Evolutionary conservation across 2,797 vertebrate genomes (phyloP), one percentile per base, ranked within the genome.

Genomic region (Margarornis squamiger): DNA sequence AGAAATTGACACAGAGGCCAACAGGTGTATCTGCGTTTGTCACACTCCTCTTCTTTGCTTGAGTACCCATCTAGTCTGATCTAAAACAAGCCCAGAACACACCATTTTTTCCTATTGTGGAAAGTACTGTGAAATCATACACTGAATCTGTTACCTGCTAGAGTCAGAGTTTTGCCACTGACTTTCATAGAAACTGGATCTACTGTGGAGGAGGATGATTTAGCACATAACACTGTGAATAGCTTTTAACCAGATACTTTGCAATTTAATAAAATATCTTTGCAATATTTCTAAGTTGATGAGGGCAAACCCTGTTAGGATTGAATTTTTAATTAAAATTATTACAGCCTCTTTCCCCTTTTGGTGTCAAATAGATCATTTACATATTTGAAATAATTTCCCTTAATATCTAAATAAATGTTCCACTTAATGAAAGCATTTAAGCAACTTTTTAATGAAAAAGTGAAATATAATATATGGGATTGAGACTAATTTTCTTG

Each of bases 291-390:
- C 79, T 71, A 80, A 94, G 66, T 30, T 88, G 86, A 88, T 1
- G 27, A 93, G 61, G 74, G 67, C 74, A 94, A 94, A 96, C 41
- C 46, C 73, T 88, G 79, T 92, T 94, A 96, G 83, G 49, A 96
- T 86, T 85, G 59, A 78, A 39, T 96, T 97, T 97, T 96, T 96
- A 92, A 96, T 95, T 89, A 95, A 97, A 97, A 93, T 86, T 83
- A 13, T 95, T 96, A 83, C 93, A 88, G 66, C 81, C 70, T 97
- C 75, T 96, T 96, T 92, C 97, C 94, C 61, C 93, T 88, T 96
- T 94, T 95, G 82, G 90, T 95, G 95, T 97, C 96, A 97, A 93
- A 96, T 88, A 92, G 73, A 96, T 97, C 73, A 91, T 96, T 97
- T 96, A 93, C 93, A 96, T 95, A 96, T 96, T 95, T 77, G 95